Evolutionary conservation across 2,113 vertebrate genomes (phyloP), one percentile per base, ranked within the genome.

Genomic region (Daboia siamensis): DNA sequence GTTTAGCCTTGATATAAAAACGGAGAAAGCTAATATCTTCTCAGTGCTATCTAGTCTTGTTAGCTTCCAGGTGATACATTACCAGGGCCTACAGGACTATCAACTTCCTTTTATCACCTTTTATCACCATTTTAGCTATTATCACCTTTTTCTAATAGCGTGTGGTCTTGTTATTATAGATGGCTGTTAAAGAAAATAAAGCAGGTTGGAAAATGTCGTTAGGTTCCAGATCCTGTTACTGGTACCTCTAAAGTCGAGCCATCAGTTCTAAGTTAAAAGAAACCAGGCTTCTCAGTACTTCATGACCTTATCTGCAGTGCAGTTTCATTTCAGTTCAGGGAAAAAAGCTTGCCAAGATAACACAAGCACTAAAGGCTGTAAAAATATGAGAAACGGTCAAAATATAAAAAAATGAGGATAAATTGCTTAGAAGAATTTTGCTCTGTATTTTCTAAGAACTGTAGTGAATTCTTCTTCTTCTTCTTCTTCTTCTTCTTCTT

Each of bases 171-270:
- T 64, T 74, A 64, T 56, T 54, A 44, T 21, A 51, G 44, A 6
- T 61, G 61, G 95, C 89, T 91, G 23, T 4, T 51, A 87, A 56
- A 80, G 20, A 39, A 80, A 88, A 88, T 39, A 39, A 56, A 39
- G 33, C 8, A 24, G 9, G 33, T 33, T 54, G 54, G 52, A 93
- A 96, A 92, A 94, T 92, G 26, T 88, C 90, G 87, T 94, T 92
- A 94, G 88, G 57, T 87, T 44, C 23, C 93, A 87, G 87, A 46
- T 84, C 94, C 93, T 94, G 93, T 92, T 94, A 94, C 93, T 64
- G 20, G 85, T 92, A 64, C 94, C 96, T 94, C 56, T 92, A 92
- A 95, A 91, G 92, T 84, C 88, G 84, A 91, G 92, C 93, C 29
- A 93, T 95, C 0, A 87, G 93, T 1, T 4, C 85, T 93, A 91